These are phyloP conservation scores for Lucifuga dentata DNA, from an alignment of 2,113 vertebrate genomes.

Conservation along the genomic window DNA sequence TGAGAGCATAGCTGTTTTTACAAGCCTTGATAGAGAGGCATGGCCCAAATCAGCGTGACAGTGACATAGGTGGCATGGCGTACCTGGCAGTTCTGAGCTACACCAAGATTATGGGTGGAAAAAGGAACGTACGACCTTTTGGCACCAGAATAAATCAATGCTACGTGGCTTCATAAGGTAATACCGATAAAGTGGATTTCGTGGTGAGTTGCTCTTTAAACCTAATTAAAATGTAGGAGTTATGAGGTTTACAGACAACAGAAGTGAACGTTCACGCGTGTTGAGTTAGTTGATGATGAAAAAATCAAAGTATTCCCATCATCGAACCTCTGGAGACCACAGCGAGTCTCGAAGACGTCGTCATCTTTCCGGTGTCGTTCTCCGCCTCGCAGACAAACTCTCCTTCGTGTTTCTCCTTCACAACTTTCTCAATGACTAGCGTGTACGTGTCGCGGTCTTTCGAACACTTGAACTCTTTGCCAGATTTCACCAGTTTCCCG, in stretches of 20 bases:
- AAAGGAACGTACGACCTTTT: no score
- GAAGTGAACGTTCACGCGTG: background rate
- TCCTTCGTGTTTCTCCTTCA: conserved; percentile 88
- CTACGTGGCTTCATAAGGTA: no score
- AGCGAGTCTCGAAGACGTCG: conserved; percentile 89
- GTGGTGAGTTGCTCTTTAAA: no score
- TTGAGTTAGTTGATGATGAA: conserved; percentile 70
- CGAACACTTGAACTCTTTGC: conserved; percentile 92
- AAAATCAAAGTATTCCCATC: conserved; percentile 76
- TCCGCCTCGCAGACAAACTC: conserved; percentile 90
- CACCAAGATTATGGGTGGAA: no score
- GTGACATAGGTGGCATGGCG: no score
- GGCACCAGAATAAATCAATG: no score
- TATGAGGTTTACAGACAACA: conserved; percentile 46
- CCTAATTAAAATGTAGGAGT: no score
- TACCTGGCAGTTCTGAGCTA: no score
- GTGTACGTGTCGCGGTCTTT: conserved; percentile 85
- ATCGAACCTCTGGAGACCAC: conserved; percentile 93
- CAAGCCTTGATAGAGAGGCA: no score
- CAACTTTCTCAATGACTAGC: conserved; percentile 84
- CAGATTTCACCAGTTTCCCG: conserved; percentile 85
- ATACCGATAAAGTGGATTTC: no score
- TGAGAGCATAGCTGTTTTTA: no score
- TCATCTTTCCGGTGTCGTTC: conserved; percentile 87
- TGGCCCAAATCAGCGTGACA: no score